Conservation (phyloP, 2,797 vertebrate genomes). For the Rhynchonycteris naso region DNA sequence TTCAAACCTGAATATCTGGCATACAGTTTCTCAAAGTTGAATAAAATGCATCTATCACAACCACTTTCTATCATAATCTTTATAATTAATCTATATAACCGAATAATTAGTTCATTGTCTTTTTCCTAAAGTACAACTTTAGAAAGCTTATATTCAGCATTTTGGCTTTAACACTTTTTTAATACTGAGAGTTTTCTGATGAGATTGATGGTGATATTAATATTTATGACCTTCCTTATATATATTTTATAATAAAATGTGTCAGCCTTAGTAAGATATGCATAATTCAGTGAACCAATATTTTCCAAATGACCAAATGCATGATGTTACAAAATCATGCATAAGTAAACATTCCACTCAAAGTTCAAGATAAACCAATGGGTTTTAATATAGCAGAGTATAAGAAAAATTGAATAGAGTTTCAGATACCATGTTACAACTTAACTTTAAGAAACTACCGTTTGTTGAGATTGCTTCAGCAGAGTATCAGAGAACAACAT, state of each 20-base stretch:
- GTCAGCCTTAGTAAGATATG: background rate
- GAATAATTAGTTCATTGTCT: background rate
- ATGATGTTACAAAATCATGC: background rate
- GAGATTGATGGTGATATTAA: background rate
- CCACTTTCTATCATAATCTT: background rate
- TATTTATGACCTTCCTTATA: background rate
- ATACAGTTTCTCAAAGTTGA: background rate
- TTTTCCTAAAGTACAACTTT: background rate
- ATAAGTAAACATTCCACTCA: background rate
- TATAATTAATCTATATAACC: background rate
- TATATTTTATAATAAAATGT: background rate
- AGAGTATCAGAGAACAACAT: background rate
- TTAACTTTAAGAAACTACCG: background rate
- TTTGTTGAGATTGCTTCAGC: background rate
- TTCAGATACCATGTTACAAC: background rate
- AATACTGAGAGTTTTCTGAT: background rate
- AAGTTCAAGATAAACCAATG: background rate
- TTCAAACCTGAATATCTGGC: background rate
- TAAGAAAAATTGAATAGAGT: background rate
- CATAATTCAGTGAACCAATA: background rate
- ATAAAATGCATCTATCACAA: background rate
- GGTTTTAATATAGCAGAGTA: background rate
- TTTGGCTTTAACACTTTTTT: background rate
- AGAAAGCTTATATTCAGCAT: background rate
- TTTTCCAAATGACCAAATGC: conserved; percentile 6